phyloP scores from a whole-genome alignment of 2,113 vertebrate species.

The Nyctibius bracteatus region DNA sequence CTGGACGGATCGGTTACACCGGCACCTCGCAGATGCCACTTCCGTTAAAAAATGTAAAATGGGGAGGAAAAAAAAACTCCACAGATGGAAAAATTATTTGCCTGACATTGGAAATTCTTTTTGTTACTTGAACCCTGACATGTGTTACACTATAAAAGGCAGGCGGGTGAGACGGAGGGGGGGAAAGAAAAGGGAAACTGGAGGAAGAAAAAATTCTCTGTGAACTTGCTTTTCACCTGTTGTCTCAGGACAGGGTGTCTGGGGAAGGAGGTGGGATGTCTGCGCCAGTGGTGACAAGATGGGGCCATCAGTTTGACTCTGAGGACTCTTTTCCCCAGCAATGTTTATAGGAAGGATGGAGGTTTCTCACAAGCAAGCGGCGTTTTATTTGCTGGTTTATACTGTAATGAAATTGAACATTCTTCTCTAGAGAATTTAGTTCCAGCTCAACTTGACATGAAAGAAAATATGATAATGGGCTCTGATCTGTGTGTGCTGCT shows the following conservation, averaged over 20 bases:
- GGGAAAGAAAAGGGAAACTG: not conserved
- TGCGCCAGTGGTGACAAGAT: fast-evolving
- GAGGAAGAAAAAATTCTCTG: not conserved
- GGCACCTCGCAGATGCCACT: constrained; percentile 68
- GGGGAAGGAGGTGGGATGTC: not conserved
- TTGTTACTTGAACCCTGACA: constrained; percentile 54
- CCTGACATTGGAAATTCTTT: constrained; percentile 63
- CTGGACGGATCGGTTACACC: constrained; percentile 55
- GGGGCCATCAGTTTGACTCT: fast-evolving
- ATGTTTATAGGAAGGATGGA: not conserved
- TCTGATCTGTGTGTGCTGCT: not conserved
- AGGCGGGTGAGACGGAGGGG: not conserved
- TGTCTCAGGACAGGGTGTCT: not conserved
- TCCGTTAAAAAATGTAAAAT: constrained; percentile 47
- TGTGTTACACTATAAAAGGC: constrained; percentile 28
- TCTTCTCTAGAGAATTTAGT: not conserved
- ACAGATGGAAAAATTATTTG: constrained; percentile 71
- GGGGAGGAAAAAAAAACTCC: not conserved
- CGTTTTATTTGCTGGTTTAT: not conserved
- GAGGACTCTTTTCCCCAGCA: not conserved
- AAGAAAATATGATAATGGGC: not conserved
- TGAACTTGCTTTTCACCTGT: constrained; percentile 55
- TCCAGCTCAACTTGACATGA: not conserved
- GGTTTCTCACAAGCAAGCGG: fast-evolving
- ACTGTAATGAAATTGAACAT: not conserved